A percentile compares a stretch with the other conserved stretches of the same genome.
Evolutionary conservation across 2,888 invertebrate species (phyloP).

Genomic region (Vanessa cardui): DNA sequence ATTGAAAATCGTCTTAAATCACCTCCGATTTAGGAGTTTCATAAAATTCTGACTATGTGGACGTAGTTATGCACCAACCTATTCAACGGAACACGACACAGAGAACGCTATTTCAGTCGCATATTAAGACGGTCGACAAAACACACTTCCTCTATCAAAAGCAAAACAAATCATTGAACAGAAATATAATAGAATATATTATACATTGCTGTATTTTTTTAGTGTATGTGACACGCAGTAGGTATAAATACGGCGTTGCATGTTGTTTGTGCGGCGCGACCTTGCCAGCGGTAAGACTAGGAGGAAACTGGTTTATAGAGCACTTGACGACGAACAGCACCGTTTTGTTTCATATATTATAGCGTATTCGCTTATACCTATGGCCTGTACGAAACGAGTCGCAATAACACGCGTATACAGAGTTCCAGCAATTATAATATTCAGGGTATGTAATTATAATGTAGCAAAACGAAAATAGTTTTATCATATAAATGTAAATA

Average conservation of each 20-base stretch:
- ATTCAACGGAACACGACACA: constrained; percentile 53
- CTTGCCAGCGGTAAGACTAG: constrained; percentile 43
- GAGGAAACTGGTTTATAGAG: constrained; percentile 51
- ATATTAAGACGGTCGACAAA: constrained; percentile 45
- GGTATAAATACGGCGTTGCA: constrained; percentile 27
- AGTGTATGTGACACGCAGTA: constrained; percentile 20
- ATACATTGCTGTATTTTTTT: constrained; percentile 35
- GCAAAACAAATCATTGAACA: constrained; percentile 7
- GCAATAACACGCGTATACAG: neutral
- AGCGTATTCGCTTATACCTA: constrained; percentile 20
- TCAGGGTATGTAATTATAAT: neutral
- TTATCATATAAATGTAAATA: no score
- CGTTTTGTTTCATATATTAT: constrained; percentile 52
- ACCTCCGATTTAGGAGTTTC: no score
- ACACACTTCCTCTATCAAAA: constrained; percentile 9
- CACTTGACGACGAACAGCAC: constrained; percentile 49
- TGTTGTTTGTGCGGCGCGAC: constrained; percentile 38
- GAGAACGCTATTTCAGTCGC: constrained; percentile 56
- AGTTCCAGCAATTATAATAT: neutral
- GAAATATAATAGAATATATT: constrained; percentile 5
- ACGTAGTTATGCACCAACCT: constrained; percentile 46
- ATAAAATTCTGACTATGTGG: no score
- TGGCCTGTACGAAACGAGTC: neutral
- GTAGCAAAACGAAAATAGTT: neutral
- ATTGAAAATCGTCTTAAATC: no score